Evolutionary conservation across 2,797 vertebrate species (phyloP), one percentile per base, ranked within the genome.

Genomic region (Hirundo rustica): DNA sequence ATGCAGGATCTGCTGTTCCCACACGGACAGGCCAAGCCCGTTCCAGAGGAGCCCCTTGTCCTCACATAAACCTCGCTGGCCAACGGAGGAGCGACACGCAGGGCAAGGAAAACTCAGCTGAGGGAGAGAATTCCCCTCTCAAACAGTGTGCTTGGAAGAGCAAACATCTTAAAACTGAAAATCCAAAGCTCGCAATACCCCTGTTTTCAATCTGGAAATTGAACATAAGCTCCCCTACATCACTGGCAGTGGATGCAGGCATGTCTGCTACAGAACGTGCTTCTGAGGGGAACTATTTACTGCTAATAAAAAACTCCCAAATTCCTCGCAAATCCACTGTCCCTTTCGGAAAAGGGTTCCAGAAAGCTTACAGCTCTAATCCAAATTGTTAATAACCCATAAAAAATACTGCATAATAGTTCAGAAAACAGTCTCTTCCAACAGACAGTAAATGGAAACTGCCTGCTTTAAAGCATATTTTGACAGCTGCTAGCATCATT

Each of bases 401-500:
- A 91, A 89, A 92, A 62, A 86, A 83, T 26, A 74, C 15, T n/a
- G 65, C 32, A 75, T 68, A 92, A 85, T 40, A 61, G 95, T 81
- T 72, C 26, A 86, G 55, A 91, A 95, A 78, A 57, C 2, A 70
- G 64, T 60, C 21, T 10, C 85, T 79, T 91, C 76, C 44, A 80
- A 90, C 74, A 89, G 51, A 72, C 87, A 95, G 86, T 78, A 96
- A 95, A 96, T 94, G 77, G 92, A 45, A 94, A 89, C 40, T 68
- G 89, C 48, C 61, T 96, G 76, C 92, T 97, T 91, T 84, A 91
- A 85, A 92, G 71, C 45, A 25, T 82, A 87, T 55, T 95, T 96
- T 96, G 94, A 97, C 96, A 96, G 94, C 82, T 94, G 97, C 45
- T 92, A 93, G 85, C 61, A 94, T 88, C 83, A 92, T 81, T 95